Conservation (phyloP, 2,797 vertebrate species). For the Peromyscus aztecus region DNA sequence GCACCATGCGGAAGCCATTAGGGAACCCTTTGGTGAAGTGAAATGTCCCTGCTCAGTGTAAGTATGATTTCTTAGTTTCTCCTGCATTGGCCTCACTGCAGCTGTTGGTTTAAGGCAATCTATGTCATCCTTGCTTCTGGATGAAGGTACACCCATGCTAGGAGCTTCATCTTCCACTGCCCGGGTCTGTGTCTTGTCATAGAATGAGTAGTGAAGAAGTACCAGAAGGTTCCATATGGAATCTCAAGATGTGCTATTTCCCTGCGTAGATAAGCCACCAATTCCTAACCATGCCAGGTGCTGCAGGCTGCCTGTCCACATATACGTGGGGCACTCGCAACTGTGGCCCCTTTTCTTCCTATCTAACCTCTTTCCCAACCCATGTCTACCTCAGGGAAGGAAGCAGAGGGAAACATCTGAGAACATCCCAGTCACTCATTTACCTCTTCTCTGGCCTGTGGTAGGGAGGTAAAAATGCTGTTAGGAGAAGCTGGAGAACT, state of each 20-base stretch:
- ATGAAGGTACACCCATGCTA: not conserved
- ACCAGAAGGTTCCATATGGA: not conserved
- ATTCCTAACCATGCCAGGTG: not conserved
- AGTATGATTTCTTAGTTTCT: not conserved
- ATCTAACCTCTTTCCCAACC: not conserved
- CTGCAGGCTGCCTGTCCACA: not conserved
- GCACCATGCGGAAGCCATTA: not conserved
- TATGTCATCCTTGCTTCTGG: not conserved
- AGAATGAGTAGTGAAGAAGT: not conserved
- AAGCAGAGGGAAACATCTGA: not conserved
- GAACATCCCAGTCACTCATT: not conserved
- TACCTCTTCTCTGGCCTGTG: not conserved
- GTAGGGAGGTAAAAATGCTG: not conserved
- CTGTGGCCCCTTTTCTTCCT: not conserved
- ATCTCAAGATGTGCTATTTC: not conserved
- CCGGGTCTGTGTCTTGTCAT: not conserved
- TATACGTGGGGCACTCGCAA: accelerated
- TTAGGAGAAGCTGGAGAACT: not conserved
- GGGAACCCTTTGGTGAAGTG: not conserved
- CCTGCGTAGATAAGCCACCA: accelerated
- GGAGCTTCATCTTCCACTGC: not conserved
- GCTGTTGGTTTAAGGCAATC: not conserved
- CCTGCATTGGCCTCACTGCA: not conserved
- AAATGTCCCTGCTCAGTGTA: not conserved
- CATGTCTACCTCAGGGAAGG: not conserved